Evolutionary conservation across 2,797 vertebrate genomes (phyloP).

Genomic region (Sebastes alutus): DNA sequence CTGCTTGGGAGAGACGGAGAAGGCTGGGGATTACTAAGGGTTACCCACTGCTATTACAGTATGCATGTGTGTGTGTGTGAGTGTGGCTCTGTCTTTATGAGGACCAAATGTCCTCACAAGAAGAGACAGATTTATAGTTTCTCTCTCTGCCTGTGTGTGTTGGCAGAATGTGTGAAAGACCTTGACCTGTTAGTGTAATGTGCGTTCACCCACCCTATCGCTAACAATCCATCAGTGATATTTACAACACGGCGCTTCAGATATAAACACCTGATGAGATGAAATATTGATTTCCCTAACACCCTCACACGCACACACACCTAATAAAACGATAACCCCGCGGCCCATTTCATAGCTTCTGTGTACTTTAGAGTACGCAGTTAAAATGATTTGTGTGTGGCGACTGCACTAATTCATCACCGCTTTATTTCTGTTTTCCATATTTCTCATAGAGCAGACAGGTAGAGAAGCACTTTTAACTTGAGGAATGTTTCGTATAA

Average conservation of each 20-base stretch:
- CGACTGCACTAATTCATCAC: neutral
- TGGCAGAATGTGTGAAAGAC: neutral
- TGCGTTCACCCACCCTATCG: slow-evolving; percentile 3
- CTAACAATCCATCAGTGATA: slow-evolving; percentile 56
- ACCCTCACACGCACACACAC: neutral
- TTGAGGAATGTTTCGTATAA: neutral
- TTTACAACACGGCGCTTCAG: slow-evolving; percentile 44
- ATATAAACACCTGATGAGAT: slow-evolving; percentile 69
- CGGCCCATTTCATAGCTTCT: slow-evolving; percentile 12
- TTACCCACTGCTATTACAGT: slow-evolving; percentile 29
- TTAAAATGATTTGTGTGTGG: slow-evolving; percentile 28
- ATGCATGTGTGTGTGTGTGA: neutral
- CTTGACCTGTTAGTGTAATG: slow-evolving; percentile 25
- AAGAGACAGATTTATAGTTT: neutral
- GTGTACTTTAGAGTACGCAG: slow-evolving; percentile 10
- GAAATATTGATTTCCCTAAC: slow-evolving; percentile 66
- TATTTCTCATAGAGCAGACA: slow-evolving; percentile 6
- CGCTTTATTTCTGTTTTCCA: neutral
- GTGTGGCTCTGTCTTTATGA: neutral
- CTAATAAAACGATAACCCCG: slow-evolving; percentile 27
- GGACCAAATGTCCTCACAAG: slow-evolving; percentile 7
- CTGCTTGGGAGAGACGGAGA: slow-evolving; percentile 35
- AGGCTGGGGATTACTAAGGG: slow-evolving; percentile 42
- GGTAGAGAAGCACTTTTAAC: neutral
- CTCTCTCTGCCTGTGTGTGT: neutral